A percentile compares a stretch with the other conserved stretches of the same genome.
phyloP scores from a whole-genome alignment of 2,113 vertebrate species.

The Hippocampus mohnikei region DNA sequence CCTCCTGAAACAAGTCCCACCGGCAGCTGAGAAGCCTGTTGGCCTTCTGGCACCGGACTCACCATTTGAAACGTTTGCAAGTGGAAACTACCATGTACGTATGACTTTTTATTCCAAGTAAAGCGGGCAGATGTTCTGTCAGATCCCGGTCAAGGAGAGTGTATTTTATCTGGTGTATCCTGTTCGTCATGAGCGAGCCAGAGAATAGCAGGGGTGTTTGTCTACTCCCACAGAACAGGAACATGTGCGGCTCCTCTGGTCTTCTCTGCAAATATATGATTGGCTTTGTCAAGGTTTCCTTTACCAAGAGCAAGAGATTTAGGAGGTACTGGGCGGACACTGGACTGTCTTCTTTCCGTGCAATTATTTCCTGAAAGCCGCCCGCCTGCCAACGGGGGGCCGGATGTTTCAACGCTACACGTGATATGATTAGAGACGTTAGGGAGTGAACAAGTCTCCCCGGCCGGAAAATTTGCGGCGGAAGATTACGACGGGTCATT shows the following conservation, averaged over 20 bases:
- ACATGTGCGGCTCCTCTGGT: constrained; percentile 45
- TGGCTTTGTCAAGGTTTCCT: constrained; percentile 42
- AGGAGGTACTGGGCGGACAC: constrained; percentile 48
- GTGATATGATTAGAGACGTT: constrained; percentile 8
- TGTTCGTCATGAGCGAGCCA: constrained; percentile 13
- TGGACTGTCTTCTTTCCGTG: constrained; percentile 42
- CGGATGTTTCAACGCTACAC: constrained; percentile 15
- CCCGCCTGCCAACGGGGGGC: constrained; percentile 17
- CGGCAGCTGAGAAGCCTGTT: constrained; percentile 33
- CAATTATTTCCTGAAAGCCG: constrained; percentile 28
- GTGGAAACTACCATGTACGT: constrained; percentile 23
- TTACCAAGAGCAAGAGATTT: constrained; percentile 47
- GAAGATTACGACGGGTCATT: constrained; percentile 10
- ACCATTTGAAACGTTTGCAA: constrained; percentile 23
- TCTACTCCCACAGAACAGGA: constrained; percentile 44
- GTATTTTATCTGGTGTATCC: constrained; percentile 6
- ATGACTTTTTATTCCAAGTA: constrained; percentile 25
- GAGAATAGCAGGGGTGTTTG: constrained; percentile 42
- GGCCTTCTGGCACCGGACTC: constrained; percentile 27
- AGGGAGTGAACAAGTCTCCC: constrained; percentile 6
- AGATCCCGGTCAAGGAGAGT: constrained; percentile 11
- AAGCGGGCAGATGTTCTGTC: constrained; percentile 25
- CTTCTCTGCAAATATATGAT: constrained; percentile 44
- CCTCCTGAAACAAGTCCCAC: constrained; percentile 33
- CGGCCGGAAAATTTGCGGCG: constrained; percentile 23